phyloP scores from a whole-genome alignment of 1,140 invertebrate genomes.

The Mizuhopecten yessoensis region DNA sequence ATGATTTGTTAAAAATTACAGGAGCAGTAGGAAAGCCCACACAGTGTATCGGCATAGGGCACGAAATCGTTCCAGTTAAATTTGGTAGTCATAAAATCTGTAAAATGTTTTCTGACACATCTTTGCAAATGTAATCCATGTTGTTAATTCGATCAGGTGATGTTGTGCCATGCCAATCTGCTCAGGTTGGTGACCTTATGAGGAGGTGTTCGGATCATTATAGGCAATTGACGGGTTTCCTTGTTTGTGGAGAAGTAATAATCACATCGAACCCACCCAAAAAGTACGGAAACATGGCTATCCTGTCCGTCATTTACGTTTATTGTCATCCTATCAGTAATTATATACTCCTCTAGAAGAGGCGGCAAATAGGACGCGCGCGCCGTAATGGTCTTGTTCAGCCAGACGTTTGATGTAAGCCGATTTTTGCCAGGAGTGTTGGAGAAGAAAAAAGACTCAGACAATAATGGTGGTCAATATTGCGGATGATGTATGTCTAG shows the following conservation, averaged over 20 bases:
- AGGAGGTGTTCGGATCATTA: background rate
- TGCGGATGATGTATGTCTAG: too few relatives aligned
- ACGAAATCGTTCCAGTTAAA: background rate
- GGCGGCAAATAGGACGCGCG: background rate
- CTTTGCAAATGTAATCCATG: background rate
- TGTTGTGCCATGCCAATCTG: background rate
- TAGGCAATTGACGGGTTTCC: background rate
- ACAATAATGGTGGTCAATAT: background rate
- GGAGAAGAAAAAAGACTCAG: background rate
- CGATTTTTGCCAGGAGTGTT: background rate
- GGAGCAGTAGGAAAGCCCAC: too few relatives aligned
- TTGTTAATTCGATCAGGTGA: background rate
- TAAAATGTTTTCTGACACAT: background rate
- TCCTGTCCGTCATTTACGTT: background rate
- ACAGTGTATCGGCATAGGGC: too few relatives aligned
- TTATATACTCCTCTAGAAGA: background rate
- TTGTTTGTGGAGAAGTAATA: slow-evolving; percentile 3
- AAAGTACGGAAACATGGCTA: slow-evolving; percentile 38
- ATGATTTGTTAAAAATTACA: too few relatives aligned
- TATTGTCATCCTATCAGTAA: slow-evolving; percentile 23
- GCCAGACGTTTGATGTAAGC: slow-evolving; percentile 36
- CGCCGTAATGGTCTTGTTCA: background rate
- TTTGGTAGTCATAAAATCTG: background rate
- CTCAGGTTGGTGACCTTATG: background rate
- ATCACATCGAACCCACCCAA: slow-evolving; percentile 13